Evolutionary conservation across 2,113 vertebrate species (phyloP).

Genomic region (Tenebrosternarchus preto): DNA sequence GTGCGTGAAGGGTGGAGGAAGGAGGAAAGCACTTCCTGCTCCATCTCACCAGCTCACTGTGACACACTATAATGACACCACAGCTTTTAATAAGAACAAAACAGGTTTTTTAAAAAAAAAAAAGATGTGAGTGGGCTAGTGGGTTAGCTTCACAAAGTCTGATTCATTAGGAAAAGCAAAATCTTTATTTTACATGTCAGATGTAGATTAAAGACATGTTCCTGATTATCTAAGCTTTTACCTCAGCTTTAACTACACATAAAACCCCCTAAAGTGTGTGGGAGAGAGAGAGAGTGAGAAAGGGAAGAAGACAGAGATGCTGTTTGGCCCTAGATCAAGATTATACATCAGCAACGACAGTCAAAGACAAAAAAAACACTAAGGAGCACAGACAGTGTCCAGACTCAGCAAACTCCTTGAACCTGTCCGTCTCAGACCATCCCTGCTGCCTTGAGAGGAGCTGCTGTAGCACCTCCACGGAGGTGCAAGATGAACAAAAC

Average conservation of each 20-base stretch:
- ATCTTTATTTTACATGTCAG: constrained; percentile 33
- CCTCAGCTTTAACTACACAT: constrained; percentile 21
- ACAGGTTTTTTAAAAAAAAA: not conserved
- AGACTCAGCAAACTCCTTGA: too few species aligned
- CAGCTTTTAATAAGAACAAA: not conserved
- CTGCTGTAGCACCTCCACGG: too few species aligned
- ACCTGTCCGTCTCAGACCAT: too few species aligned
- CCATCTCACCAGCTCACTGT: too few species aligned
- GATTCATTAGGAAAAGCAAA: constrained; percentile 16
- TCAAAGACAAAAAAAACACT: not conserved
- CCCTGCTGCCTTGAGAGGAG: too few species aligned
- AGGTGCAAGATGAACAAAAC: too few species aligned
- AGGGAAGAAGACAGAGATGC: constrained; percentile 13
- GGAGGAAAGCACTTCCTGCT: too few species aligned
- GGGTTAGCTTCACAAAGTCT: not conserved
- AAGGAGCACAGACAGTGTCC: not conserved
- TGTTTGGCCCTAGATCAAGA: too few species aligned
- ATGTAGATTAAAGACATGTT: constrained; percentile 39
- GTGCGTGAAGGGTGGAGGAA: too few species aligned
- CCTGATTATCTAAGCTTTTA: not conserved
- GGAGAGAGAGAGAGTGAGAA: not conserved
- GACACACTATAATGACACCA: not conserved
- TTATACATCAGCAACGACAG: not conserved
- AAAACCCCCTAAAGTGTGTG: not conserved
- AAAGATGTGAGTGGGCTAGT: not conserved